phyloP scores from a whole-genome alignment of 2,797 vertebrate species.

The Myiothlypis coronata region DNA sequence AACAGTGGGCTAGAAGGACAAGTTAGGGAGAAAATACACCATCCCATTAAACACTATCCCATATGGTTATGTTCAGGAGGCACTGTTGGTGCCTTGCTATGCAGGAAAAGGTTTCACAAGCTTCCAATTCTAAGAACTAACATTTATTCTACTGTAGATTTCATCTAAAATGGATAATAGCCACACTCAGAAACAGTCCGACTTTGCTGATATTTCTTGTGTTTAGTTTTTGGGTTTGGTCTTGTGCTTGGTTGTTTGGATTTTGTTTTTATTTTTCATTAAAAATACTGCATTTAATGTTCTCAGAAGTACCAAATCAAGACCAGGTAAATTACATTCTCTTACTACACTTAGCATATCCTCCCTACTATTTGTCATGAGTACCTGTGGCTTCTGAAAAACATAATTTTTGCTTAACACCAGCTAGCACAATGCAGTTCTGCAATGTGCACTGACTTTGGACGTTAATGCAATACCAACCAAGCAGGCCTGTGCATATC shows the following conservation, averaged over 20 bases:
- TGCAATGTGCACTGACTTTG: neutral
- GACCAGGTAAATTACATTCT: neutral
- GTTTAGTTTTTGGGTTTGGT: neutral
- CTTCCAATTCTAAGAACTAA: neutral
- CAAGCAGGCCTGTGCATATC: neutral
- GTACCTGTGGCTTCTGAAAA: neutral
- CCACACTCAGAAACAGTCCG: neutral
- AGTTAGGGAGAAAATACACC: neutral
- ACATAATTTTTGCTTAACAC: rapidly evolving
- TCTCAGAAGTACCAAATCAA: neutral
- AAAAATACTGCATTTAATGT: neutral
- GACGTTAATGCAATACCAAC: neutral
- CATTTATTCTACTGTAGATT: neutral
- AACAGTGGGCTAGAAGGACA: neutral
- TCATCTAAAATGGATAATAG: neutral
- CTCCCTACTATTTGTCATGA: neutral
- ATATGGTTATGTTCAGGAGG: neutral
- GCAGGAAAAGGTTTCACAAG: neutral
- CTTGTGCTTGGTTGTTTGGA: too few relatives aligned
- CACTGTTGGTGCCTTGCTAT: neutral
- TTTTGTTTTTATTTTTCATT: too few relatives aligned
- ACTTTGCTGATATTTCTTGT: neutral
- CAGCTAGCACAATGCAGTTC: neutral
- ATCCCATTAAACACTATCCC: neutral
- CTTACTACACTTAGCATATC: neutral